Conservation (phyloP, 1,140 invertebrate species). For the Ladona fulva region DNA sequence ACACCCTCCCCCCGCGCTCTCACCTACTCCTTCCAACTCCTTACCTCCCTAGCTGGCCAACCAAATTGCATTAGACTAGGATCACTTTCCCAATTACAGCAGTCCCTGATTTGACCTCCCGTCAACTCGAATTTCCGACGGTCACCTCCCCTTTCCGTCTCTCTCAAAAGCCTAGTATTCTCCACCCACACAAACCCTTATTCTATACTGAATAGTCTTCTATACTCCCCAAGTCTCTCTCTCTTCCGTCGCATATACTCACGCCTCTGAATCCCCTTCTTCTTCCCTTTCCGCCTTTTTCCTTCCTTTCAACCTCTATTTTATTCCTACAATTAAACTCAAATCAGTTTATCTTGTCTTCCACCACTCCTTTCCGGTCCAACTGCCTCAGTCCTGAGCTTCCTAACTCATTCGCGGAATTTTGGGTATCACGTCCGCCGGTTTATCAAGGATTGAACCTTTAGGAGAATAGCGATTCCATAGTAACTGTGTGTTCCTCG, state of each 20-base stretch:
- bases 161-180: neutral
- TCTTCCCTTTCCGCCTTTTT: neutral
- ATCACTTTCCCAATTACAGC: neutral
- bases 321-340: too few species aligned
- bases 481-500: too few species aligned
- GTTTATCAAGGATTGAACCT: too few species aligned
- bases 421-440: too few species aligned
- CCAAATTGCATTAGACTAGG: constrained; percentile 5
- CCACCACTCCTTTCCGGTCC: too few species aligned
- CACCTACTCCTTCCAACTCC: neutral
- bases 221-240: neutral
- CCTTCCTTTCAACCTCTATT: too few species aligned
- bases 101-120: neutral
- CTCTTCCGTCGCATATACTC: neutral
- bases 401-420: too few species aligned
- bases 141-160: neutral
- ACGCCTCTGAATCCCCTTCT: neutral
- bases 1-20: too few species aligned
- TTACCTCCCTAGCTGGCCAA: neutral
- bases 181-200: neutral
- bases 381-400: too few species aligned
- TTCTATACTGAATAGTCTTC: neutral
- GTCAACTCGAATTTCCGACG: constrained; percentile 7
- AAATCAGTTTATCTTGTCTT: too few species aligned
- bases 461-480: too few species aligned